A percentile compares a stretch with the other conserved stretches of the same genome.
Evolutionary conservation across 2,113 vertebrate genomes (phyloP).

Genomic region (Hippocampus abdominalis): DNA sequence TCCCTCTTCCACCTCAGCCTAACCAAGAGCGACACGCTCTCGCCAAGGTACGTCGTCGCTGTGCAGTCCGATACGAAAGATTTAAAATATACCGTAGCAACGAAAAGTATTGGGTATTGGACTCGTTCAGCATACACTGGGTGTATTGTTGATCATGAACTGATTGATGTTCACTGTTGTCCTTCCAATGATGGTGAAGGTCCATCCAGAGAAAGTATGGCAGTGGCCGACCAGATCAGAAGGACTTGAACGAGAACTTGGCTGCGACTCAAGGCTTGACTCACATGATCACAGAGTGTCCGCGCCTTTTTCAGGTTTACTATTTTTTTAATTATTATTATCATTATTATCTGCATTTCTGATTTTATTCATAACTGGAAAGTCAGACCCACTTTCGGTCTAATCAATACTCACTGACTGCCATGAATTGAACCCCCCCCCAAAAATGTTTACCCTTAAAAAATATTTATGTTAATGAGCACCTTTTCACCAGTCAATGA

Average conservation of each 20-base stretch:
- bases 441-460: no score
- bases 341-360: background rate
- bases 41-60: constrained; percentile 76
- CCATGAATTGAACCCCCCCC: no score
- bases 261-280: constrained; percentile 93
- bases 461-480: no score
- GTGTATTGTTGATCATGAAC: no score
- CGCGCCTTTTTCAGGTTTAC: constrained; percentile 88
- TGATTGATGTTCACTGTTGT: constrained; percentile 8
- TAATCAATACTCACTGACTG: no score
- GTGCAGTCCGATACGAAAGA: no score
- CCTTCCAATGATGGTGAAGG: constrained; percentile 60
- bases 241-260: constrained; percentile 93
- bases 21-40: constrained; percentile 85
- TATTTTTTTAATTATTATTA: background rate
- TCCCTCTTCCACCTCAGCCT: constrained; percentile 96
- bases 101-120: no score
- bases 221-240: constrained; percentile 91
- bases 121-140: no score
- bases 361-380: background rate
- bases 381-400: no score
- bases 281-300: constrained; percentile 93
- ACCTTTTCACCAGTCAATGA: no score
- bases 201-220: constrained; percentile 94
- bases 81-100: no score